Evolutionary conservation across 2,797 vertebrate species (phyloP).

Genomic region (Gymnopithys bicolor): DNA sequence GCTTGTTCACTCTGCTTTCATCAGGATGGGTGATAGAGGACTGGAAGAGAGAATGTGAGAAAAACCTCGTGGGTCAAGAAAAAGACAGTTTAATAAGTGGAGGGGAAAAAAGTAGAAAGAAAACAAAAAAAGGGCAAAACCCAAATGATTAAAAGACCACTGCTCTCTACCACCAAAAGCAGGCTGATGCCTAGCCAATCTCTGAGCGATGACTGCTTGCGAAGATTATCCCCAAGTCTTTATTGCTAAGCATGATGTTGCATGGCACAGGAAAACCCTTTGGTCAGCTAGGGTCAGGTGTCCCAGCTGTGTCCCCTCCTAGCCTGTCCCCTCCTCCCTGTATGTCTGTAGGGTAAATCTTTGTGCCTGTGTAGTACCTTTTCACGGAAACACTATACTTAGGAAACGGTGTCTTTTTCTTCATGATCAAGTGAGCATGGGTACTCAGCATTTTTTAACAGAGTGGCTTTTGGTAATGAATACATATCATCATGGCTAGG

Average conservation of each 20-base stretch:
- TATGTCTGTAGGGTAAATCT: not conserved
- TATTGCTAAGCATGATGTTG: not conserved
- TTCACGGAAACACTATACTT: not conserved
- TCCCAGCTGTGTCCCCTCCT: not conserved
- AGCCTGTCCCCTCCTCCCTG: not conserved
- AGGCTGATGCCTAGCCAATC: not conserved
- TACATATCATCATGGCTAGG: too few species aligned
- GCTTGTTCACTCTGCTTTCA: not conserved
- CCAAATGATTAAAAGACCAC: not conserved
- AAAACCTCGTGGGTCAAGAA: not conserved
- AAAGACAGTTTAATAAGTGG: not conserved
- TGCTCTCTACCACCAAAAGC: not conserved
- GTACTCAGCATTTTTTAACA: not conserved
- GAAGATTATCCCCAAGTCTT: not conserved
- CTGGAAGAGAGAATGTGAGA: not conserved
- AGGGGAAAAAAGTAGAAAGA: fast-evolving
- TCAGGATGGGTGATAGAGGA: not conserved
- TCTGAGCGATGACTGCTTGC: not conserved
- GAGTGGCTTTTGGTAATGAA: not conserved
- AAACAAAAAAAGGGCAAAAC: not conserved
- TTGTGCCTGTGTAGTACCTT: not conserved
- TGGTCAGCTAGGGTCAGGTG: not conserved
- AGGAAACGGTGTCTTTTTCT: not conserved
- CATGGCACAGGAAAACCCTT: not conserved
- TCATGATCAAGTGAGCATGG: not conserved